phyloP scores from a whole-genome alignment of 92 coral and sea anemone species.

The Epizoanthus ramosus region DNA sequence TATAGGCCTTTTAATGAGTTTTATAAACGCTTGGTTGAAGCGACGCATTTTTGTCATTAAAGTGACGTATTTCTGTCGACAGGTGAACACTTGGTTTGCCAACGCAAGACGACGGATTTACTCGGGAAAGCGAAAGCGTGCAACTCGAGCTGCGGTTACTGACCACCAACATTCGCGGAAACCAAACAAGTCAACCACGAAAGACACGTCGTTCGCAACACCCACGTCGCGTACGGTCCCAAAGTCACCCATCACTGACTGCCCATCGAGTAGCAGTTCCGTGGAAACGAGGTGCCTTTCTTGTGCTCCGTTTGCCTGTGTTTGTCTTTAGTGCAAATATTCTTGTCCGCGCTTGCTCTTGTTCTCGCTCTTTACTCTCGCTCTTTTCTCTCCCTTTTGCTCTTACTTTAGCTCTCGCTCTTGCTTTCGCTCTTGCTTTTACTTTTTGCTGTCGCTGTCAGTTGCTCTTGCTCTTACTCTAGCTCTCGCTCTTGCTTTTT shows the following conservation, averaged over 20 bases:
- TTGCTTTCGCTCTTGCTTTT: too few relatives aligned
- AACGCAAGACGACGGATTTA: conserved; percentile 59
- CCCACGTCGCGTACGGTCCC: neutral
- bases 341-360: neutral
- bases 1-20: too few relatives aligned
- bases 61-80: neutral
- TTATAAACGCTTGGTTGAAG: conserved; percentile 2
- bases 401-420: neutral
- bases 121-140: neutral
- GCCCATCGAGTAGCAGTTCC: too few relatives aligned
- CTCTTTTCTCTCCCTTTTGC: neutral
- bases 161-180: neutral
- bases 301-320: too few relatives aligned
- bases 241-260: neutral
- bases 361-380: neutral
- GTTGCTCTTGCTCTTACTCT: neutral
- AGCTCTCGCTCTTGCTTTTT: neutral
- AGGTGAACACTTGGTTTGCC: conserved; percentile 79
- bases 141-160: neutral
- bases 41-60: neutral
- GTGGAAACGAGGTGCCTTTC: neutral
- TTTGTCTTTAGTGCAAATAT: too few relatives aligned
- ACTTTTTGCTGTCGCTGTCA: neutral
- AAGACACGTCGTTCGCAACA: neutral
- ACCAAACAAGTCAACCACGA: neutral